Evolutionary conservation across 1,140 invertebrate genomes (phyloP).

Genomic region (Antheraea mylitta): DNA sequence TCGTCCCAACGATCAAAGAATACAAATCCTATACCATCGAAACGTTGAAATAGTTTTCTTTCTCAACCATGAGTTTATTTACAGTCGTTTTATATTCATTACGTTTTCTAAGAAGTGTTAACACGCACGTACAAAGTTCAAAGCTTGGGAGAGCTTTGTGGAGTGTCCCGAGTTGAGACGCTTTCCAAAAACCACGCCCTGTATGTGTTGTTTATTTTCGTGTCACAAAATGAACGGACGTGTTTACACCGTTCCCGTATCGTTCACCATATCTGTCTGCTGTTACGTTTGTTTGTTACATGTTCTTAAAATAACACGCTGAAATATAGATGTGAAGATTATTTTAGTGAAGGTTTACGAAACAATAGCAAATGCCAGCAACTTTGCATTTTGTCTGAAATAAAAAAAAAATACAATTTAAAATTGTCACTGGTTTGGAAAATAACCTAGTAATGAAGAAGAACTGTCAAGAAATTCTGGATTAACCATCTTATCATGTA

Average conservation of each 20-base stretch:
- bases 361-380: too few species aligned
- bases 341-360: too few species aligned
- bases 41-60: not conserved
- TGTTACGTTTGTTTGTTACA: not conserved
- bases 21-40: not conserved
- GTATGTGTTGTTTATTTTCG: not conserved
- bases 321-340: not conserved
- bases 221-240: not conserved
- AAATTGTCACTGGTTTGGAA: too few species aligned
- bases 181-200: constrained; percentile 1
- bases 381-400: too few species aligned
- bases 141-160: constrained; percentile 1
- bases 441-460: too few species aligned
- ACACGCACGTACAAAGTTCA: constrained; percentile 3
- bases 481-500: too few species aligned
- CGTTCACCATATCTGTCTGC: not conserved
- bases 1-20: not conserved
- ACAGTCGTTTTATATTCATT: constrained; percentile 4
- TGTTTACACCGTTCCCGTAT: not conserved
- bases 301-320: not conserved
- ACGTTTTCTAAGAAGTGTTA: not conserved
- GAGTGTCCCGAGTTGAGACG: not conserved
- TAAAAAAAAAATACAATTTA: too few species aligned
- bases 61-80: not conserved
- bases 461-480: too few species aligned